Evolutionary conservation across 2,888 invertebrate species (phyloP), one percentile per base, ranked within the genome.

Genomic region (Andrena fulva): DNA sequence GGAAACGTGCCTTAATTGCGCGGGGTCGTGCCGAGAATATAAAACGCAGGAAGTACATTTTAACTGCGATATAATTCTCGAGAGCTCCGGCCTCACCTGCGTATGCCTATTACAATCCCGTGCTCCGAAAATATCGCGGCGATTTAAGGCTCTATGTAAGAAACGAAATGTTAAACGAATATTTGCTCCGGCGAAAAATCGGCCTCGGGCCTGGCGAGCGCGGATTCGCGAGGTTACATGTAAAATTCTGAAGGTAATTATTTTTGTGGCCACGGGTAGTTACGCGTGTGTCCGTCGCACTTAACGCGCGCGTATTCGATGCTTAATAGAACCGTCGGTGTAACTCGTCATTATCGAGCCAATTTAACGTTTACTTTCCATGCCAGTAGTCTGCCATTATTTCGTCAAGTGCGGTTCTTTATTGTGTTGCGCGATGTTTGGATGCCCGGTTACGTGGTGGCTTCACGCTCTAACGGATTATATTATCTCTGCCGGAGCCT

Each of bases 251-350:
- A 84, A 85, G 69, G 80, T 77, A 77, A 87, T 87, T 87, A 87
- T 81, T 76, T 78, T 62, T 59, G 64, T 71, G 33, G 42, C 59
- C 59, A 54, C 29, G 16, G 56, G 70, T 60, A 54, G 70, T 84
- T 71, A 70, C 64, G 33, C 56, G 75, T 27, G 77, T 76, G 76
- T 78, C 73, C 73, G 75, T 70, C 75, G 33, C 74, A 59, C 54
- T 27, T 71, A 54, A 20, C 75, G 35, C 60, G 71, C 66, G 67
- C 24, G 60, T 75, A 56, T 52, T 48, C 67, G 29, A 56, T 79
- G 86, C 71, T 80, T 86, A 84, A 88, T 86, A 88, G 88, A 88
- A 86, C 86, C 80, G 88, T 88, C 78, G 84, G 87, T 84, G 85
- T 85, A 88, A 84, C 84, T 84, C 88, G 82, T 85, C 82, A 88